Conservation (phyloP, 2,797 vertebrate genomes). For the Anguilla megastoma region DNA sequence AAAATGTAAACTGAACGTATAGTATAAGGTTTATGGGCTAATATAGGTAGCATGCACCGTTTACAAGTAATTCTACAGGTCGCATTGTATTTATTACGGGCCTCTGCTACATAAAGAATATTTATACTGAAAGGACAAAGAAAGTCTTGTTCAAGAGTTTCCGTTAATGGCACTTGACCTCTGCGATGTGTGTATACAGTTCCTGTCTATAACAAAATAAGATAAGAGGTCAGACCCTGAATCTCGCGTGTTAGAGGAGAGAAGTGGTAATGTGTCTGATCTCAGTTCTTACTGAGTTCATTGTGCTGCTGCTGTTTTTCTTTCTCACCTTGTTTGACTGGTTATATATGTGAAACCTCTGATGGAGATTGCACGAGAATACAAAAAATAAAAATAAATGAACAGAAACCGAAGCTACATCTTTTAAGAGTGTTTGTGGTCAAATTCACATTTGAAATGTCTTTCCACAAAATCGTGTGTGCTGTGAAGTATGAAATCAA, state of each 20-base stretch:
- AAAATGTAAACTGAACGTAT: no score
- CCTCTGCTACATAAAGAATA: not conserved
- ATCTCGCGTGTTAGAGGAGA: not conserved
- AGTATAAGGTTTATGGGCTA: no score
- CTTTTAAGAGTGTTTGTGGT: no score
- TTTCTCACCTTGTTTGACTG: not conserved
- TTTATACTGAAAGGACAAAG: not conserved
- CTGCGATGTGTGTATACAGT: not conserved
- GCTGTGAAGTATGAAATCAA: no score
- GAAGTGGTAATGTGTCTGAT: not conserved
- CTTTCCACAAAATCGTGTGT: no score
- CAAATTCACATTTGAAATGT: no score
- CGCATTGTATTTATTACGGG: not conserved
- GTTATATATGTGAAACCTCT: not conserved
- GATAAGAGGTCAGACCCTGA: not conserved
- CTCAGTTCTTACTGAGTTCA: not conserved
- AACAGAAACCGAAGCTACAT: no score
- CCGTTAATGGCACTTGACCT: not conserved
- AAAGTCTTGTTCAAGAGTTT: not conserved
- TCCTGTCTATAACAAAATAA: not conserved
- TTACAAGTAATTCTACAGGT: not conserved
- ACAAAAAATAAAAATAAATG: no score
- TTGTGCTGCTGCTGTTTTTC: not conserved
- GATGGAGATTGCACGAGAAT: not conserved
- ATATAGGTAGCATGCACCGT: not conserved